A percentile compares a stretch with the other conserved stretches of the same genome.
Conservation (phyloP, 2,113 vertebrate genomes). For the Tetrax tetrax region DNA sequence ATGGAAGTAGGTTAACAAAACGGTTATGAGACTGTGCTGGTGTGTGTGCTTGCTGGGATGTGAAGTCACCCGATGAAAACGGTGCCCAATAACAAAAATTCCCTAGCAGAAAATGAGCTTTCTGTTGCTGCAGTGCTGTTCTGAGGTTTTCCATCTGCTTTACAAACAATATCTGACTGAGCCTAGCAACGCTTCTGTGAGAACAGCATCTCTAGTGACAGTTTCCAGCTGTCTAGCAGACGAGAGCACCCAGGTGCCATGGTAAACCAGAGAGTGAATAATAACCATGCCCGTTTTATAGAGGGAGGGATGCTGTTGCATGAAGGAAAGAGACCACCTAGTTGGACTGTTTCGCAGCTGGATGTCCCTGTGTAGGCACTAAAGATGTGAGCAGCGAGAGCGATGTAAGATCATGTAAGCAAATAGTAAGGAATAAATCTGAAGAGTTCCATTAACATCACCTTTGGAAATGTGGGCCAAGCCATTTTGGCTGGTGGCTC, state of each 20-base stretch:
- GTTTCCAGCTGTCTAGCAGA: conserved; percentile 51
- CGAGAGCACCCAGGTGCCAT: conserved; percentile 24
- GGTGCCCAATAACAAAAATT: neutral
- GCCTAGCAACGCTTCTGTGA: neutral
- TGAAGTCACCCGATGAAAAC: neutral
- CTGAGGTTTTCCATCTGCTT: conserved; percentile 44
- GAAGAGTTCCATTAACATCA: neutral
- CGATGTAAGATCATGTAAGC: neutral
- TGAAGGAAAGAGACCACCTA: neutral
- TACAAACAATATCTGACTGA: conserved; percentile 24
- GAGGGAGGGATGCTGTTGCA: neutral
- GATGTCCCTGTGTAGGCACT: neutral
- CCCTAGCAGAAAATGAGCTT: conserved; percentile 20
- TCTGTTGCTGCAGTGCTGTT: conserved; percentile 4
- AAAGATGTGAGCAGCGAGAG: neutral
- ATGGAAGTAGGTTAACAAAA: neutral
- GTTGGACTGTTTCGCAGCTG: neutral
- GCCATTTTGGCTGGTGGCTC: neutral
- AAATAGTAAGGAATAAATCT: neutral
- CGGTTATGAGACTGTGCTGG: neutral
- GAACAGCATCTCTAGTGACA: conserved; percentile 45
- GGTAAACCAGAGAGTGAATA: neutral
- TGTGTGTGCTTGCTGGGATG: neutral
- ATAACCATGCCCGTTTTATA: neutral
- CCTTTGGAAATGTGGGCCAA: neutral